A percentile compares a stretch with the other conserved stretches of the same genome.
phyloP scores from a whole-genome alignment of 2,797 vertebrate species.

The Danio kyathit region DNA sequence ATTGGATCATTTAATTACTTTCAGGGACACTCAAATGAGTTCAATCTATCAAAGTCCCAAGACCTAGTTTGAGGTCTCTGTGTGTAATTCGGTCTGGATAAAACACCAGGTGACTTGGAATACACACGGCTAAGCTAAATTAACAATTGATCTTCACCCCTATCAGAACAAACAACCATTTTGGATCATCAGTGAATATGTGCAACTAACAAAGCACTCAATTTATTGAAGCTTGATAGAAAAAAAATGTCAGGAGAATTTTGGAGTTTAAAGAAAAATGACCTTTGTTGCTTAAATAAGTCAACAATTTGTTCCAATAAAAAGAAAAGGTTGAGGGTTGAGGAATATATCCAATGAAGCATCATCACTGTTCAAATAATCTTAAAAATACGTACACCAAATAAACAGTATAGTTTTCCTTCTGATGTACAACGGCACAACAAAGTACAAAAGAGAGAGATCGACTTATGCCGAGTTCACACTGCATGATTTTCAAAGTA shows the following conservation, averaged over 20 bases:
- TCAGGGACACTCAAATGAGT: conserved; percentile 48
- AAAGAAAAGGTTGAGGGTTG: background rate
- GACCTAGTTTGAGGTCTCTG: conserved; percentile 46
- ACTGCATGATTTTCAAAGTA: too few relatives aligned
- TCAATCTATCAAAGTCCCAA: conserved; percentile 45
- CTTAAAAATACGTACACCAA: background rate
- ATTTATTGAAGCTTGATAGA: background rate
- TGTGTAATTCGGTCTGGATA: conserved; percentile 46
- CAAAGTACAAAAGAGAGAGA: too few relatives aligned
- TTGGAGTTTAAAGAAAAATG: background rate
- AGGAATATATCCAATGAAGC: background rate
- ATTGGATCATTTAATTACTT: conserved; percentile 61
- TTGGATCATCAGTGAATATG: background rate
- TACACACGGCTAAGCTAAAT: conserved; percentile 44
- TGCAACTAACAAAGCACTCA: conserved; percentile 1
- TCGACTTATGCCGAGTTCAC: too few relatives aligned
- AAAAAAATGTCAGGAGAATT: background rate
- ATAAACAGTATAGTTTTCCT: background rate
- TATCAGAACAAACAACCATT: conserved; percentile 29
- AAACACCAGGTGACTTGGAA: conserved; percentile 45
- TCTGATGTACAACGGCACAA: too few relatives aligned
- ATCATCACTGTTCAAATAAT: background rate
- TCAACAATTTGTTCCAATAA: background rate
- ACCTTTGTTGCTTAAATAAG: background rate
- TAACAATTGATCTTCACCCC: conserved; percentile 48